Evolutionary conservation across 2,113 vertebrate genomes (phyloP), one percentile per base, ranked within the genome.

Genomic region (Rana temporaria): DNA sequence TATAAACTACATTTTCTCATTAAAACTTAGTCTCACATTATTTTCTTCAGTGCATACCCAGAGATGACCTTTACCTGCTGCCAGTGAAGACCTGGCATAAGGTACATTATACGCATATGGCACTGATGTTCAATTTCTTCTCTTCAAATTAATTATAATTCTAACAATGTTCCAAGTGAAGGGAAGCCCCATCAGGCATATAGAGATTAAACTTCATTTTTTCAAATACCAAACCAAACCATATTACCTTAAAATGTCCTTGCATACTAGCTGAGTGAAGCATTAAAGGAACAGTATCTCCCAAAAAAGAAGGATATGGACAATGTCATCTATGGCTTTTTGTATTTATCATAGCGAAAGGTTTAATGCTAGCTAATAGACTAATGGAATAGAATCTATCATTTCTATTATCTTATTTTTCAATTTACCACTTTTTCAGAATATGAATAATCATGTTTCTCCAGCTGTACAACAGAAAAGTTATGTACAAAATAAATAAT

Each of bases 131-230:
- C 71, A 83, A 83, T 83, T 83, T 83, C 71, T 82, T 65, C 70
- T 82, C 60, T 70, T 83, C 81, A 68, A 76, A 83, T 83, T 83
- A 83, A 83, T 83, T 83, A 83, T 76, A 64, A 83, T 83, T 83
- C 81, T 83, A 83, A 83, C 81, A 83, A 83, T 83, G 81, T 83
- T 83, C 81, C 81, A 83, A 76, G 71, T 83, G 81, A 83, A 83
- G 81, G 81, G 71, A 83, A 83, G 81, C 81, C 81, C 81, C 81
- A 83, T 83, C 81, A 83, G 81, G 81, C 81, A 83, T 83, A 83
- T 83, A 83, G 81, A 83, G 81, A 83, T 83, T 83, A 83, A 83
- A 83, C 81, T 83, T 83, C 72, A 83, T 83, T 83, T 83, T 83
- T 83, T 83, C 81, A 83, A 83, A 83, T 83, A 83, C 81, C 81